Conservation (phyloP, 2,888 invertebrate genomes). For the Alsophila aescularia region DNA sequence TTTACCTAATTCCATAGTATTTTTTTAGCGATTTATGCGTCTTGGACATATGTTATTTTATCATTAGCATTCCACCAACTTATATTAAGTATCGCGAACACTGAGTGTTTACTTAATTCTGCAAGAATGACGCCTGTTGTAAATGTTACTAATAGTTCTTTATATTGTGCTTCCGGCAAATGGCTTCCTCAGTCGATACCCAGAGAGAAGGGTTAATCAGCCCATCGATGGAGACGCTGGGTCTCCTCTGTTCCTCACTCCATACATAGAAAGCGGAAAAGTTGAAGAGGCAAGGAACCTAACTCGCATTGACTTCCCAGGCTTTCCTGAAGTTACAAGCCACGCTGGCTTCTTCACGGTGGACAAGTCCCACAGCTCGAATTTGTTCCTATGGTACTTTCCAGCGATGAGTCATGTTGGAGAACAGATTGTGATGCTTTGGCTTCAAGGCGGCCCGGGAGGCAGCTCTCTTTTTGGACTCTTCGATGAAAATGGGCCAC, state of each 20-base stretch:
- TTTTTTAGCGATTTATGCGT: not conserved
- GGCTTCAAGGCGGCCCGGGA: constrained; percentile 95
- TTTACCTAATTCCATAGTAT: not conserved
- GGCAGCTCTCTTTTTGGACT: constrained; percentile 91
- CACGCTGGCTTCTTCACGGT: constrained; percentile 94
- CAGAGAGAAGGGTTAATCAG: not conserved
- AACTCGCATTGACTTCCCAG: constrained; percentile 83
- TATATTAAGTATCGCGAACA: no score
- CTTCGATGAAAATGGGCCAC: constrained; percentile 93
- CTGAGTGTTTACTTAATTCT: not conserved
- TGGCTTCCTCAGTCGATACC: not conserved
- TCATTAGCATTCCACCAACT: not conserved
- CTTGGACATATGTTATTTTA: not conserved
- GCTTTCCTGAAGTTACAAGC: constrained; percentile 85
- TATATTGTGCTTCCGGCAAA: not conserved
- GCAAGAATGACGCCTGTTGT: not conserved
- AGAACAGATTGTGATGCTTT: constrained; percentile 89
- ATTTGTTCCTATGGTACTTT: constrained; percentile 93
- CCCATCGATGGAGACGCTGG: not conserved
- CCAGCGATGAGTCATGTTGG: constrained; percentile 85
- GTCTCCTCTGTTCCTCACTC: constrained; percentile 88
- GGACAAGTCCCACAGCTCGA: constrained; percentile 89
- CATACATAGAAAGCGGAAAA: constrained; percentile 88
- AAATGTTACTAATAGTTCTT: not conserved
- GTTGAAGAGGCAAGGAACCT: constrained; percentile 85